Conservation (phyloP, 2,888 invertebrate genomes). For the Trissolcus brochymenae region DNA sequence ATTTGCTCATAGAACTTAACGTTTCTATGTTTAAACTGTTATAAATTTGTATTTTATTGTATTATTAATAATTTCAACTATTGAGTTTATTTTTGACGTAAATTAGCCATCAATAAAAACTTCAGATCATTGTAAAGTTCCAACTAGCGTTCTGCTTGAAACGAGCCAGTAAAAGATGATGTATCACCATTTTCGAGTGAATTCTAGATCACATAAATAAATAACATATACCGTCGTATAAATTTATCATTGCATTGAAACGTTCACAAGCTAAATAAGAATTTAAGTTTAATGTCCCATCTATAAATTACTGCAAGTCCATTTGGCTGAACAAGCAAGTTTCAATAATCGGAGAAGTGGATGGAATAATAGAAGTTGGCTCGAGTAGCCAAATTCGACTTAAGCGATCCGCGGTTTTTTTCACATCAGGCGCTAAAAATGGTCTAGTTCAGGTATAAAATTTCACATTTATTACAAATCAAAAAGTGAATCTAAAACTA, state of each 20-base stretch:
- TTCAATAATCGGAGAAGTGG: conserved; percentile 38
- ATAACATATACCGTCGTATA: neutral
- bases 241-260: conserved; percentile 17
- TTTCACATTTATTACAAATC: conserved; percentile 6
- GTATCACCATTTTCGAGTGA: too few species aligned
- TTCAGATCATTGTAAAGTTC: neutral
- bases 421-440: conserved; percentile 20
- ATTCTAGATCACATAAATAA: too few species aligned
- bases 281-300: conserved; percentile 29
- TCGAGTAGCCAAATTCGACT: conserved; percentile 36
- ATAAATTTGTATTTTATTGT: too few species aligned
- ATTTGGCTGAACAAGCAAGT: conserved; percentile 40
- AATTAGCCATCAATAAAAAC: neutral
- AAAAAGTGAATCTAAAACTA: too few species aligned
- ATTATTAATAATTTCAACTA: too few species aligned
- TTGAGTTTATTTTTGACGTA: too few species aligned
- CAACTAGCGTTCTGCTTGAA: too few species aligned
- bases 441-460: conserved; percentile 33
- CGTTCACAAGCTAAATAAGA: conserved; percentile 23
- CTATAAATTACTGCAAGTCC: conserved; percentile 40
- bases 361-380: conserved; percentile 43
- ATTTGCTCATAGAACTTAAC: too few species aligned
- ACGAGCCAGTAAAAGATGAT: too few species aligned
- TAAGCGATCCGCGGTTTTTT: conserved; percentile 35
- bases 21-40: too few species aligned